Conservation (phyloP, 2,888 invertebrate species). For the Diploptera punctata region DNA sequence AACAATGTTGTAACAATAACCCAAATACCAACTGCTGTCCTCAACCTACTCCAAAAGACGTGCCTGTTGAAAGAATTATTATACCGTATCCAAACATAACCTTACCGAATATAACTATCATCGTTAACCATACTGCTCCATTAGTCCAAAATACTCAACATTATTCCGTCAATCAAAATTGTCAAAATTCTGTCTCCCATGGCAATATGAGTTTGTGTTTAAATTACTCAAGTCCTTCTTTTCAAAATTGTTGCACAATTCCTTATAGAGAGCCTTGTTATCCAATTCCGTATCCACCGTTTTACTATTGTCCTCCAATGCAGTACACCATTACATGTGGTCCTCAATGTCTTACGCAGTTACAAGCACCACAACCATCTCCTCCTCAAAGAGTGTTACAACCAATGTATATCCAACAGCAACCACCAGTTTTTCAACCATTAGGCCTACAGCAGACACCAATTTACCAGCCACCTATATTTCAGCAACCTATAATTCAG, state of each 20-base stretch:
- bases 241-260: not conserved
- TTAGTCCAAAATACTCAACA: slow-evolving; percentile 2
- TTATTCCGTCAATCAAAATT: not conserved
- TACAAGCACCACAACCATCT: not conserved
- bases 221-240: not conserved
- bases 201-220: not conserved
- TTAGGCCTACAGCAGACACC: not conserved
- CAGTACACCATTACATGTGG: not conserved
- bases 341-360: slow-evolving; percentile 7
- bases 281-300: not conserved
- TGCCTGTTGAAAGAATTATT: not conserved
- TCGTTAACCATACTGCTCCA: slow-evolving; percentile 24
- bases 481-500: too few species aligned
- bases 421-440: not conserved
- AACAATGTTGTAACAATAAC: not conserved
- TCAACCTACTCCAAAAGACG: not conserved
- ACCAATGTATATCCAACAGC: not conserved
- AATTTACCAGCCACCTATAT: too few species aligned
- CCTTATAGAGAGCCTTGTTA: not conserved
- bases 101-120: slow-evolving; percentile 35
- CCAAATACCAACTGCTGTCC: not conserved
- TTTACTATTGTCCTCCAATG: not conserved
- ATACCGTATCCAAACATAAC: slow-evolving; percentile 19
- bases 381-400: not conserved
- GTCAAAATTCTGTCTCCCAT: not conserved